Base-by-base conservation (phyloP, 2,888 invertebrate species). In the Polydrusus tereticollis region DNA sequence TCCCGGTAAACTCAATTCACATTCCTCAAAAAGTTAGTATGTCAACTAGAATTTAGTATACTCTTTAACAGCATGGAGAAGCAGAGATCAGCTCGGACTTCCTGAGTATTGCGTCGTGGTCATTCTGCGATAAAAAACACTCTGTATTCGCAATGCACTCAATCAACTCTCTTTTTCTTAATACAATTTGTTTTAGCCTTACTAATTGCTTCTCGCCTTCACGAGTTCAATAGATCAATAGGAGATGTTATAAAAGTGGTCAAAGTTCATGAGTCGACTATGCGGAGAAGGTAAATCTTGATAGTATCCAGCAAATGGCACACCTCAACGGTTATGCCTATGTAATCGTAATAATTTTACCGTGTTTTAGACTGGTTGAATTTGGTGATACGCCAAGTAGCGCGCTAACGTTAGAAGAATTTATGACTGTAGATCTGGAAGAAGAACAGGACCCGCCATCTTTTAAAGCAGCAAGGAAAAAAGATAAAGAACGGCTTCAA, bases 331-430 rank as follows among this genome's bases (percentile, higher is more conserved):
- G n/a, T n/a, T n/a, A n/a, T n/a, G n/a, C n/a, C n/a, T n/a, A n/a
- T n/a, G n/a, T n/a, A n/a, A n/a, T n/a, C n/a, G n/a, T n/a, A n/a
- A n/a, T n/a, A n/a, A n/a, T n/a, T n/a, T n/a, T n/a, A n/a, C 4
- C 3, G 2, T 36, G n/a, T 80, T 77, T 26, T 72, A 90, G 95
- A 71, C 87, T 99, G 41, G 89, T 94, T 26, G 99, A 99, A 87
- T 99, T 99, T 85, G 96, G 97, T 0, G 96, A 97, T 79, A 99
- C 99, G 0, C 97, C 99, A 0, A 97, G 98, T 10, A 96, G 98
- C 81, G 92, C 94, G 7, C 87, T 99, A 63, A 98, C 99, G 0
- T 87, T 98, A 23, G 98, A 99, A 78, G 98, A 99, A 87, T 99
- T 99, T 83, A 94, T 97, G 92, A 94, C 93, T 0, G 95, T 99